Percentiles rank a stretch among this genome's conserved stretches.
Conservation (phyloP, 2,113 vertebrate genomes). For the Phrynosoma blainvillii region DNA sequence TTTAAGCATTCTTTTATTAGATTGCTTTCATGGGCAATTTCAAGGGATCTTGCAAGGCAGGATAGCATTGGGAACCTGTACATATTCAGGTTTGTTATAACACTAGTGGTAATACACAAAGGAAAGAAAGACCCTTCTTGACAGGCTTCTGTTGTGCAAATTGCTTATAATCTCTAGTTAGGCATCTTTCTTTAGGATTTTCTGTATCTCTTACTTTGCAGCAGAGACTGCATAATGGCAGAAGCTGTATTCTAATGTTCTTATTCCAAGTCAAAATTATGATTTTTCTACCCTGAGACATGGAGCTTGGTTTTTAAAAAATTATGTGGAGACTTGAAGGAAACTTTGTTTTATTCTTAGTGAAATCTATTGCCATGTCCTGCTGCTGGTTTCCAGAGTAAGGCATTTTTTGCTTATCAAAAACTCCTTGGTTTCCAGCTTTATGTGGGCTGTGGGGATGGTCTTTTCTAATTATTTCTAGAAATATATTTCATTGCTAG, state of each 20-base stretch:
- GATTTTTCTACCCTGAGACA: slow-evolving; percentile 9
- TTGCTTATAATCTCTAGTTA: neutral
- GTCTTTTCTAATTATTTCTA: slow-evolving; percentile 29
- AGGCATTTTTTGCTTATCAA: neutral
- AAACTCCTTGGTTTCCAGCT: slow-evolving; percentile 21
- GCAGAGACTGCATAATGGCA: slow-evolving; percentile 36
- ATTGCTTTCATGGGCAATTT: slow-evolving; percentile 35
- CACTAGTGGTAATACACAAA: slow-evolving; percentile 10
- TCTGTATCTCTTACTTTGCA: slow-evolving; percentile 29
- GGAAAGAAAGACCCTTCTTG: slow-evolving; percentile 25
- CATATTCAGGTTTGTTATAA: slow-evolving; percentile 33
- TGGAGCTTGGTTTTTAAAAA: neutral
- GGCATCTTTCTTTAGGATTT: slow-evolving; percentile 20
- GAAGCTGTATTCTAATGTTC: slow-evolving; percentile 15
- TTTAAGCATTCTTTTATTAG: slow-evolving; percentile 17
- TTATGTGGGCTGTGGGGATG: neutral
- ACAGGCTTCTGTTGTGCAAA: slow-evolving; percentile 23
- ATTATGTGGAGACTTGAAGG: slow-evolving; percentile 18
- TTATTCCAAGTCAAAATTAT: neutral
- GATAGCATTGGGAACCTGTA: slow-evolving; percentile 25
- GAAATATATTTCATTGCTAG: slow-evolving; percentile 26
- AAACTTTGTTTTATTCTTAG: slow-evolving; percentile 38
- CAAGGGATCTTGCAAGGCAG: neutral
- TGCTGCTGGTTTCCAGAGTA: slow-evolving; percentile 49
- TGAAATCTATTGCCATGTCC: neutral